Conservation (phyloP, 53 echinoderm and acorn worm genomes). For the Luidia sarsii region DNA sequence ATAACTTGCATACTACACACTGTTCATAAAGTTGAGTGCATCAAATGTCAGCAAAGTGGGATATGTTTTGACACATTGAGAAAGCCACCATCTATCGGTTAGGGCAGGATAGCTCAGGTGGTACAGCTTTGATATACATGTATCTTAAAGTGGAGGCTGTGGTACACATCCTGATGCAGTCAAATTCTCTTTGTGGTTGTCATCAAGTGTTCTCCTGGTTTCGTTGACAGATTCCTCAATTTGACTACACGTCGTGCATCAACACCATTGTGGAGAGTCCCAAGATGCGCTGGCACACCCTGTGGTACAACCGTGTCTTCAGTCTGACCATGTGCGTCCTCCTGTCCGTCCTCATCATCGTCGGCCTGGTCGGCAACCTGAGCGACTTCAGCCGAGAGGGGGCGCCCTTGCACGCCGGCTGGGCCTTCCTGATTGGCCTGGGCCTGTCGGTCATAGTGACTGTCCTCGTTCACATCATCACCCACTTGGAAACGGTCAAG, state of each 20-base stretch:
- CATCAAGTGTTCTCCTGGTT: not conserved
- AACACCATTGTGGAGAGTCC: conserved; percentile 70
- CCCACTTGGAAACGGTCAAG: conserved; percentile 78
- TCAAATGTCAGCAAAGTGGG: too few species aligned
- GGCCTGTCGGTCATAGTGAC: conserved; percentile 67
- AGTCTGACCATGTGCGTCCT: conserved; percentile 63
- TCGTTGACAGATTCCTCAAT: conserved; percentile 75
- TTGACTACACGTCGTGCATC: conserved; percentile 83
- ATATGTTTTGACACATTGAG: too few species aligned
- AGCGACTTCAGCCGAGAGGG: conserved; percentile 59
- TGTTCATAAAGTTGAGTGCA: too few species aligned
- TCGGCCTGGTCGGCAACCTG: conserved; percentile 81
- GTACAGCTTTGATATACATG: too few species aligned
- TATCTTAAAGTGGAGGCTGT: not conserved
- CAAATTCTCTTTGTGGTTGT: too few species aligned
- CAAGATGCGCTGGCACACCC: conserved; percentile 95
- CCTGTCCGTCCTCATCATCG: conserved; percentile 73
- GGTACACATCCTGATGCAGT: not conserved
- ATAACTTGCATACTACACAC: too few species aligned
- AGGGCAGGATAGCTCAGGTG: too few species aligned
- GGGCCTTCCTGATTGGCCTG: conserved; percentile 69
- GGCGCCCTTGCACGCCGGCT: conserved; percentile 57
- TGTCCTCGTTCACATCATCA: conserved; percentile 73
- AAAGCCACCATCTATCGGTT: too few species aligned
- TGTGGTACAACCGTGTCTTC: conserved; percentile 90